Conservation (phyloP, 2,113 vertebrate genomes). For the Alosa alosa region DNA sequence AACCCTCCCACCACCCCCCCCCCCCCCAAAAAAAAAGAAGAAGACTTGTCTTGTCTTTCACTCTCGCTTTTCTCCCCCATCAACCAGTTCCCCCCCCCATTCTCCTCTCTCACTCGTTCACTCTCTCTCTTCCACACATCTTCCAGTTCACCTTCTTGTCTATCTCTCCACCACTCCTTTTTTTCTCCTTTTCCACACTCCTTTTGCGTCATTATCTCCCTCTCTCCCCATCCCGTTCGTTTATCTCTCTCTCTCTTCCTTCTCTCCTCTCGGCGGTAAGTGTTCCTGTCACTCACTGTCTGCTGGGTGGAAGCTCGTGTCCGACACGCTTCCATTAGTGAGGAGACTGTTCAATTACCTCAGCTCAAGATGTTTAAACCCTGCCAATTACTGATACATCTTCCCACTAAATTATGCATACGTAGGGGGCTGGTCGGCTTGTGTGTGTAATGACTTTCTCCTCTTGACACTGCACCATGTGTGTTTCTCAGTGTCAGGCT, state of each 20-base stretch:
- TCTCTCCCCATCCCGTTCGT: background rate
- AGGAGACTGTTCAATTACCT: conserved; percentile 77
- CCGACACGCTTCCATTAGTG: conserved; percentile 78
- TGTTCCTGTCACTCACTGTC: conserved; percentile 59
- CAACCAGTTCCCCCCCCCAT: background rate
- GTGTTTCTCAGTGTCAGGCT: conserved; percentile 58
- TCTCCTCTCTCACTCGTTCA: conserved; percentile 27
- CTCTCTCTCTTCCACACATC: conserved; percentile 35
- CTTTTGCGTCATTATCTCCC: conserved; percentile 19
- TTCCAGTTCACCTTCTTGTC: conserved; percentile 45
- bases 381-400: conserved; percentile 77
- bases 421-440: conserved; percentile 65
- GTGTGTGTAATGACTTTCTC: conserved; percentile 66
- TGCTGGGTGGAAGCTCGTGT: conserved; percentile 68
- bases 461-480: conserved; percentile 61
- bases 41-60: conserved; percentile 54
- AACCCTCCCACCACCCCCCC: background rate
- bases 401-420: conserved; percentile 75
- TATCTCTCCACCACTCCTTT: conserved; percentile 18
- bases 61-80: background rate
- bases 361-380: conserved; percentile 76
- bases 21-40: conserved; percentile 34
- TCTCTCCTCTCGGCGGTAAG: conserved; percentile 20
- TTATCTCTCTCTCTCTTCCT: conserved; percentile 29
- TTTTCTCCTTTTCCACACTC: background rate